phyloP scores from a whole-genome alignment of 2,888 invertebrate genomes.

The Syrista parreyssii region DNA sequence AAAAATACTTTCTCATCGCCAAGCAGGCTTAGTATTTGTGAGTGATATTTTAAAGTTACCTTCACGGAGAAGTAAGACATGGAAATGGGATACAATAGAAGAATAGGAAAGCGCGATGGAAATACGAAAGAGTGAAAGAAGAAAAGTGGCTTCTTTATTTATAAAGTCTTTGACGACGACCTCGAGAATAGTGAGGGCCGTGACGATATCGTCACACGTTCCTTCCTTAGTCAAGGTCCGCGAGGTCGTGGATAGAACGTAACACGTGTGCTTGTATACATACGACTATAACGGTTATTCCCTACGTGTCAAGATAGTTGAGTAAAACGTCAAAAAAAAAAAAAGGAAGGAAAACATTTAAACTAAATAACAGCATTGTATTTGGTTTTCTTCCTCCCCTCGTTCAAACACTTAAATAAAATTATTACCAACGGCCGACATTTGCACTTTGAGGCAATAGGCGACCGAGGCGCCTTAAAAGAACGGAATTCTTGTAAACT shows the following conservation, averaged over 20 bases:
- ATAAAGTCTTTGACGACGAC: neutral
- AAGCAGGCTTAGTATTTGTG: no score
- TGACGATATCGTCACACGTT: neutral
- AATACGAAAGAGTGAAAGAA: neutral
- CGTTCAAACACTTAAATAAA: neutral
- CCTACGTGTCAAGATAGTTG: neutral
- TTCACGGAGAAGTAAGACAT: neutral
- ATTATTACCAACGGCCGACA: neutral
- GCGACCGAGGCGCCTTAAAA: neutral
- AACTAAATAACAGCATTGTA: neutral
- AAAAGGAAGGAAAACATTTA: no score
- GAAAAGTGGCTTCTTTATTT: neutral
- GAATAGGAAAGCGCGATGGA: neutral
- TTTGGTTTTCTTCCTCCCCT: neutral
- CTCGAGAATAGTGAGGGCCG: neutral
- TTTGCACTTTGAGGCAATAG: neutral
- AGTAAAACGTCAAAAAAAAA: neutral
- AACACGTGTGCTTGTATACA: neutral
- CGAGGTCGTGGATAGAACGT: neutral
- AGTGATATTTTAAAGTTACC: no score
- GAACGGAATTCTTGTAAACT: neutral
- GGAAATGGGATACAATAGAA: neutral
- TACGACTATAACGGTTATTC: neutral
- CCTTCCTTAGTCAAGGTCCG: neutral
- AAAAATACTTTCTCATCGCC: no score